Evolutionary conservation across 2,888 invertebrate genomes (phyloP), one percentile per base, ranked within the genome.

Genomic region (Nymphalis polychloros): DNA sequence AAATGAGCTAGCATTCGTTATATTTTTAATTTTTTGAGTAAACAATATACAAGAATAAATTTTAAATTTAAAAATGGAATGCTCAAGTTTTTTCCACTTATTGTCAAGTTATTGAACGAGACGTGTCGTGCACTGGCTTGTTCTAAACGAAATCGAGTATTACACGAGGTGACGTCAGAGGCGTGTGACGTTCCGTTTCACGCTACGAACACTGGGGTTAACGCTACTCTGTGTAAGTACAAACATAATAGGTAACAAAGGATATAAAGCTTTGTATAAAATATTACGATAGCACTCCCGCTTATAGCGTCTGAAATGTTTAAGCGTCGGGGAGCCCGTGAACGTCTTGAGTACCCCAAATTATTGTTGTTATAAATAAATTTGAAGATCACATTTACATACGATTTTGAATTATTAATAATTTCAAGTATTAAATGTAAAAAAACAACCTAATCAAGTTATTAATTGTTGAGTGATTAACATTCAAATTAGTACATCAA

Each of bases 151-250:
- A 75, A 76, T 70, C 74, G 76, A 76, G 77, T 76, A 77, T 76
- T 69, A 73, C 74, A 73, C 66, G 68, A 70, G 73, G 73, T 84
- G 84, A 85, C 84, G 83, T 83, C 81, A 79, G 74, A 79, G 69
- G 78, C 79, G 79, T 81, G 77, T 78, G 80, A 78, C 78, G 70
- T 70, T 75, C 69, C 41, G 67, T 68, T 72, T 69, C 73, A 71
- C 68, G 71, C 73, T 66, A 67, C 69, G 63, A 63, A 69, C 59
- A 67, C 59, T 62, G 52, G 23, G 63, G 59, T 59, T 69, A 62
- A 62, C 65, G 66, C 62, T 59, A 60, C 68, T 48, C 60, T 16
- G 61, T 50, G 41, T 62, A 62, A 59, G 57, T 59, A 68, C 61
- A 57, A 61, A 49, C 57, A 57, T 69, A 69, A 69, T 69, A 62